phyloP scores from a whole-genome alignment of 2,797 vertebrate genomes.

The Eurystomus glaucurus region DNA sequence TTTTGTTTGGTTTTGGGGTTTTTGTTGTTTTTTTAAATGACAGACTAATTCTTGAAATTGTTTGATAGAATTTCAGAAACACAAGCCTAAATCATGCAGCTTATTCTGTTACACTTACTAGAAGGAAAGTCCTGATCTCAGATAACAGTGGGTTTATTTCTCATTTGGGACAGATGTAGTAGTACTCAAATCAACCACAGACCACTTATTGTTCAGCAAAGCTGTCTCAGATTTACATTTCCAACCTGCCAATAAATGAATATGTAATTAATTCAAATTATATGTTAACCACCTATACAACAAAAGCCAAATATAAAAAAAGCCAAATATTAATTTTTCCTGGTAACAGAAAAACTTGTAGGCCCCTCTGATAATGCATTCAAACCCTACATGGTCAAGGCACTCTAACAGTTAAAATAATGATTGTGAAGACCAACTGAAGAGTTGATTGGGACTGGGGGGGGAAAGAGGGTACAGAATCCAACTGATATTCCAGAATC shows the following conservation, averaged over 20 bases:
- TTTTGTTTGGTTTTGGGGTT: background rate
- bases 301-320: background rate
- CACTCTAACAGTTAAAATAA: background rate
- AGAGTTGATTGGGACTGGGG: fast-evolving
- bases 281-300: background rate
- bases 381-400: background rate
- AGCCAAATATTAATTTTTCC: background rate
- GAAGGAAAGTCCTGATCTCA: background rate
- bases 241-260: background rate
- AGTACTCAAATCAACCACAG: background rate
- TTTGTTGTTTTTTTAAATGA: background rate
- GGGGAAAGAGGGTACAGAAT: background rate
- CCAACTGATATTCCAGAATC: background rate
- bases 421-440: background rate
- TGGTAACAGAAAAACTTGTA: background rate
- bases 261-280: background rate
- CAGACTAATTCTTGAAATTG: background rate
- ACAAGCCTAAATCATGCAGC: background rate
- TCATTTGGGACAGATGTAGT: background rate
- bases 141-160: background rate
- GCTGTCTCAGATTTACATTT: background rate
- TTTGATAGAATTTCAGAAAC: background rate
- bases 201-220: background rate
- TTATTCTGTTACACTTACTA: background rate
- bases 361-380: background rate